phyloP scores from a whole-genome alignment of 2,113 vertebrate genomes.

The Phylloscopus trochiloides region DNA sequence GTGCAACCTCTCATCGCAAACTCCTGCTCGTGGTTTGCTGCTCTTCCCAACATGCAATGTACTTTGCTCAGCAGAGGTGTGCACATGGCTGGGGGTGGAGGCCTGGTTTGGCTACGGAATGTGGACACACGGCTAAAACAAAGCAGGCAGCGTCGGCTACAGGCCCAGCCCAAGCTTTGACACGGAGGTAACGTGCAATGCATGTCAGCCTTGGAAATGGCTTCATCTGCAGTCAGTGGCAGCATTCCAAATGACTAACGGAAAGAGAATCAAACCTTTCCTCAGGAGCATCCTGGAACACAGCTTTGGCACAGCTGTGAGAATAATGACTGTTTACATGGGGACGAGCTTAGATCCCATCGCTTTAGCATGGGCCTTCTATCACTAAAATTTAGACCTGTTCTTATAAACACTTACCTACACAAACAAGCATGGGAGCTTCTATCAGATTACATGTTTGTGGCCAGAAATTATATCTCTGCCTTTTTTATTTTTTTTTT shows the following conservation, averaged over 20 bases:
- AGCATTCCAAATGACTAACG: neutral
- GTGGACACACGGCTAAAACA: neutral
- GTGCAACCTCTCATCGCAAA: neutral
- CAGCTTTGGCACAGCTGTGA: neutral
- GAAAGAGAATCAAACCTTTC: slow-evolving; percentile 1
- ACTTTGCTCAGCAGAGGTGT: neutral
- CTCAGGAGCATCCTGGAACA: neutral
- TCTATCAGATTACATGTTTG: neutral
- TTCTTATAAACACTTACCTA: neutral
- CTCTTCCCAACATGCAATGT: rapidly evolving
- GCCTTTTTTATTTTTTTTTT: neutral
- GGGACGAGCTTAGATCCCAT: neutral
- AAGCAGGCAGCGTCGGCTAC: neutral
- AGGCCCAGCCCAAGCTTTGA: neutral
- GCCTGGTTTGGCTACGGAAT: neutral
- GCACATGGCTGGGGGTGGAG: neutral
- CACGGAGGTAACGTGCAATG: neutral
- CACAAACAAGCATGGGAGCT: neutral
- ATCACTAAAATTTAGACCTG: neutral
- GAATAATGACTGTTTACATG: neutral
- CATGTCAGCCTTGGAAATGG: neutral
- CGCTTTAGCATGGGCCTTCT: neutral
- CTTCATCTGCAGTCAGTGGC: slow-evolving; percentile 1
- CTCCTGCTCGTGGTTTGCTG: neutral
- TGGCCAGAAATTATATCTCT: neutral